These are phyloP conservation scores for Tribolium madens DNA, from an alignment of 1,140 invertebrate species.

Conservation along the genomic window DNA sequence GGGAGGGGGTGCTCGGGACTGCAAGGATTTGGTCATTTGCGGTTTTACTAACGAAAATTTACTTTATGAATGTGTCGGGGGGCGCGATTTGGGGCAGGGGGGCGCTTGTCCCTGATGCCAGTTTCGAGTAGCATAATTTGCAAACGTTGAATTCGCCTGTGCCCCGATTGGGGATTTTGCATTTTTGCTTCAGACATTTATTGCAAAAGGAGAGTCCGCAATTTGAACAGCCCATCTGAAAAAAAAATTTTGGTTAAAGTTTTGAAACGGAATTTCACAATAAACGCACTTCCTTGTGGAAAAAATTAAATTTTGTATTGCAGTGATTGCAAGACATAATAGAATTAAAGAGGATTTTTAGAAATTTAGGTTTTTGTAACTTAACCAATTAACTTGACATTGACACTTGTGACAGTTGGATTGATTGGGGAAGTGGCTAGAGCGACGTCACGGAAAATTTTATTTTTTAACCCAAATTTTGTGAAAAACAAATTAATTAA, in stretches of 20 bases:
- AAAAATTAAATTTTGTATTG: slow-evolving; percentile 67
- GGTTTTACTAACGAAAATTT: slow-evolving; percentile 41
- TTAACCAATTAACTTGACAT: slow-evolving; percentile 23
- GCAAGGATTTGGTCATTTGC: background rate
- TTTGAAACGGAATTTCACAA: slow-evolving; percentile 10
- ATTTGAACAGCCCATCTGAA: slow-evolving; percentile 72
- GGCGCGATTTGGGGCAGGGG: slow-evolving; percentile 60
- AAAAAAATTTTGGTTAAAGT: slow-evolving; percentile 20
- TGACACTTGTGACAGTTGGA: slow-evolving; percentile 29
- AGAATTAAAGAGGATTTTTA: slow-evolving; percentile 5
- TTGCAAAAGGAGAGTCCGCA: slow-evolving; percentile 75
- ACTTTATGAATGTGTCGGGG: slow-evolving; percentile 69
- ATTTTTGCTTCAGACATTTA: slow-evolving; percentile 71
- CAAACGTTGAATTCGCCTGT: slow-evolving; percentile 66
- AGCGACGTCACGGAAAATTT: background rate
- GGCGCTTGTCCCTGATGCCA: slow-evolving; percentile 48
- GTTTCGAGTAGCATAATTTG: slow-evolving; percentile 63
- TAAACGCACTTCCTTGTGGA: slow-evolving; percentile 67
- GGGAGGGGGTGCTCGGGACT: slow-evolving; percentile 3
- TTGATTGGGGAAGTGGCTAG: slow-evolving; percentile 3
- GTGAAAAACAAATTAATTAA: too few species aligned
- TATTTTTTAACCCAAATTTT: background rate
- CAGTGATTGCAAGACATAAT: slow-evolving; percentile 69
- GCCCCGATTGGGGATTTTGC: slow-evolving; percentile 61
- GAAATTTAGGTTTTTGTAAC: slow-evolving; percentile 22